A percentile compares a stretch with the other conserved stretches of the same genome.
phyloP scores from a whole-genome alignment of 2,797 vertebrate genomes.

The Phrynocephalus guinanensis region DNA sequence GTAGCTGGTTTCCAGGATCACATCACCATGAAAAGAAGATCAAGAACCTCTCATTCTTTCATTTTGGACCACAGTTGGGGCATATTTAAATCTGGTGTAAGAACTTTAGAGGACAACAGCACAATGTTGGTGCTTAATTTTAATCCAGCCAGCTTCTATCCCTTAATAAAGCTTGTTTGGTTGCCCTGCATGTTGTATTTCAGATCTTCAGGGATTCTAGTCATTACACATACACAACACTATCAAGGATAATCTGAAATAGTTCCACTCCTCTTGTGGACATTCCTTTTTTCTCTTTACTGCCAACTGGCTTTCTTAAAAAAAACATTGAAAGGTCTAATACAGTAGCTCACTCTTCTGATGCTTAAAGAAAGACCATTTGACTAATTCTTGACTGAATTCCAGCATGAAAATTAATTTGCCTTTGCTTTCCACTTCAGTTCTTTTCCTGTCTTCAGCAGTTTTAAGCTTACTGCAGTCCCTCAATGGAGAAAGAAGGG shows the following conservation, averaged over 20 bases:
- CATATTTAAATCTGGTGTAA: neutral
- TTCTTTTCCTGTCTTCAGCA: constrained; percentile 6
- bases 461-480: neutral
- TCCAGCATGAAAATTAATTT: constrained; percentile 19
- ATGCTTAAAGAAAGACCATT: neutral
- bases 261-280: neutral
- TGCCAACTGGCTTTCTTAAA: neutral
- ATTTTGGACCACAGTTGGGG: neutral
- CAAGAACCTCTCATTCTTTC: neutral
- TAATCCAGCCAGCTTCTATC: too few species aligned
- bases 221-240: neutral
- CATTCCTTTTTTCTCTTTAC: neutral
- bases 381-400: constrained; percentile 14
- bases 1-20: neutral
- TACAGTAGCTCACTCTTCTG: constrained; percentile 7
- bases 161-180: neutral
- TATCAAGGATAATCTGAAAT: neutral
- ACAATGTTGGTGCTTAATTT: constrained; percentile 5
- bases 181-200: neutral
- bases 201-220: neutral
- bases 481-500: neutral
- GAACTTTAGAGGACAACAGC: neutral
- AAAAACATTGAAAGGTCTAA: neutral
- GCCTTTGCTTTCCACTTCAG: constrained; percentile 20
- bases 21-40: neutral